Base-by-base conservation (phyloP, 2,113 vertebrate genomes). In the Anthoscopus minutus region DNA sequence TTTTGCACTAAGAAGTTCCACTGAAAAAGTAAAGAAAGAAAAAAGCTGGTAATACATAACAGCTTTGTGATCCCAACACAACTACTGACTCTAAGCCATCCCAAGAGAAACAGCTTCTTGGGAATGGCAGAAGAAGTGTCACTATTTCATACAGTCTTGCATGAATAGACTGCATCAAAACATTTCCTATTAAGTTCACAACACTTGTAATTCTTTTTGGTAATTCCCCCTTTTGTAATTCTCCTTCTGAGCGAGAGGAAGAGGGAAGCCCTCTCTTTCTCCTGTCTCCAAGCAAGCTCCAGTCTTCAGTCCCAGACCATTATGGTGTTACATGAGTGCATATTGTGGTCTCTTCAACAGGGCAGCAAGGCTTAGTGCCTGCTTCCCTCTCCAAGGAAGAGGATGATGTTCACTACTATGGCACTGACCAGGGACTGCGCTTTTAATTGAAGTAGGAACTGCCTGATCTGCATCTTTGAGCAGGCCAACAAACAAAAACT, bases 381-480 rank as follows among this genome's bases (percentile, higher is more conserved):
- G 3, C 64, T 73, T 79, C 64, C 44, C 44, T 88, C 61, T 48
- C 5, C 1, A 28, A 87, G 30, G 74, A 92, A 73, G 27, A 45
- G 53, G 72, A 66, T 0, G 1, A 60, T 8, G 2, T 13, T 66
- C n/a, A 74, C 37, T 50, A 51, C 65, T 42, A 4, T 12, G 28
- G 38, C 58, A 62, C 67, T 54, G 70, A 76, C 38, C 56, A 30
- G 78, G 93, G 85, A 62, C 0, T 0, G 22, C 21, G 45, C 42
- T 88, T 89, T 86, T 69, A 69, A 58, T 0, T 77, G 54, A 65
- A 77, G 54, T 28, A 42, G 69, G 61, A 95, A 71, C n/a, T 64
- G 50, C 60, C 66, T 61, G 50, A 88, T 71, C 40, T 53, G 91
- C 89, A 94, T 88, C 86, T 86, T 65, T 70, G 61, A 91, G 45